Evolutionary conservation across 2,797 vertebrate genomes (phyloP), one percentile per base, ranked within the genome.

Genomic region (Lacerta agilis): DNA sequence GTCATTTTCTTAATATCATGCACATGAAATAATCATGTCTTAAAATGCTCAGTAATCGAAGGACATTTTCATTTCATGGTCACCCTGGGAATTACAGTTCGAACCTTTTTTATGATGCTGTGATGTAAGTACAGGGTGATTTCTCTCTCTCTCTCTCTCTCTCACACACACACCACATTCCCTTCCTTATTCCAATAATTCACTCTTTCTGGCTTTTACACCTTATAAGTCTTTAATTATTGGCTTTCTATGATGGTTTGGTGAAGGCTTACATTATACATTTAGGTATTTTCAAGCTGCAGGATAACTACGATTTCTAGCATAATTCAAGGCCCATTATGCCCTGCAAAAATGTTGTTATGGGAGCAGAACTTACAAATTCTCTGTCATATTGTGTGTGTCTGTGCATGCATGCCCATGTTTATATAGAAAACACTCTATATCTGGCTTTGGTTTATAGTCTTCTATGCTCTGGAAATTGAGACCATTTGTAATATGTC

Each of bases 1-100:
- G 96, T 96, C 96, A 95, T 95, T 95, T 94, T 91, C 94, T 95
- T 96, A 96, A 96, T 96, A 96, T 95, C 94, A 93, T 96, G 95
- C 95, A 95, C 96, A 96, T 96, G 96, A 96, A 96, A 96, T 96
- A 96, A 96, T 96, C 96, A 96, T 96, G 95, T 96, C 96, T 96
- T 96, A 96, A 96, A 96, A 93, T 91, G 92, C 89, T 94, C 93
- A 0, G 0, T 96, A 96, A 96, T 95, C 95, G 95, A 96, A 96
- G 94, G 95, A 95, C 93, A 93, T 96, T 96, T 96, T 95, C 94
- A 93, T 96, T 96, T 95, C 91, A 94, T 95, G 92, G 94, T 94
- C 95, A 94, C 90, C 93, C 91, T 92, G 94, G 94, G 96, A 96
- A 95, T 95, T 94, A 91, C 94, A 76, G 91, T 96, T 94, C 93